Conservation (phyloP, 1,140 invertebrate genomes). For the Manduca sexta region DNA sequence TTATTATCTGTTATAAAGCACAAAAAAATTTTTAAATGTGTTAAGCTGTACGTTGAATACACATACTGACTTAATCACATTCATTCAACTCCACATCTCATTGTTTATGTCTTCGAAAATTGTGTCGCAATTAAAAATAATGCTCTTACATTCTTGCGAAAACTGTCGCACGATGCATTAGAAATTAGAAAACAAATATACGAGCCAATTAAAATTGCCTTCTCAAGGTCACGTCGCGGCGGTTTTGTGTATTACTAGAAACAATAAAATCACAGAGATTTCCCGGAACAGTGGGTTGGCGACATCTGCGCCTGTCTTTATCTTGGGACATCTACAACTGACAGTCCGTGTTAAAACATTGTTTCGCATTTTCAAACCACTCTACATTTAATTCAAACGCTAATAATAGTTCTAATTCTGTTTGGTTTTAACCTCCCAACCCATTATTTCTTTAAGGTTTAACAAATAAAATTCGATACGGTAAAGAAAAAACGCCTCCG, state of each 20-base stretch:
- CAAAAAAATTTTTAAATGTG: too few species aligned
- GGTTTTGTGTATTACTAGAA: slow-evolving; percentile 22
- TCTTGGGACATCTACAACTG: slow-evolving; percentile 32
- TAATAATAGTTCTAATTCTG: slow-evolving; percentile 2
- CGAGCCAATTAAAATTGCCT: slow-evolving; percentile 4
- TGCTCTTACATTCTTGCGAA: too few species aligned
- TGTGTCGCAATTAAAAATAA: too few species aligned
- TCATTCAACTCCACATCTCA: background rate
- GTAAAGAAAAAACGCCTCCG: too few species aligned
- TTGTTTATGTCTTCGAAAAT: background rate
- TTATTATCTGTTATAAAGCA: too few species aligned
- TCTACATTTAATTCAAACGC: slow-evolving; percentile 13
- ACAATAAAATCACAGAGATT: slow-evolving; percentile 33
- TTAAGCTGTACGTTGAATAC: too few species aligned
- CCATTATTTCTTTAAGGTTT: too few species aligned
- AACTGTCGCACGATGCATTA: too few species aligned
- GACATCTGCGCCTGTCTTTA: slow-evolving; percentile 56
- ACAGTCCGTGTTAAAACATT: slow-evolving; percentile 15
- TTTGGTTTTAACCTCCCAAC: too few species aligned
- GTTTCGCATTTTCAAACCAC: background rate
- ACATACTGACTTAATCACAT: too few species aligned
- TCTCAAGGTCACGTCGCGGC: slow-evolving; percentile 28
- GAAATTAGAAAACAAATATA: too few species aligned
- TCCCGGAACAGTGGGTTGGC: slow-evolving; percentile 21
- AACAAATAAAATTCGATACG: too few species aligned